Evolutionary conservation across 2,888 invertebrate species (phyloP).

Genomic region (Acleris sparsana): DNA sequence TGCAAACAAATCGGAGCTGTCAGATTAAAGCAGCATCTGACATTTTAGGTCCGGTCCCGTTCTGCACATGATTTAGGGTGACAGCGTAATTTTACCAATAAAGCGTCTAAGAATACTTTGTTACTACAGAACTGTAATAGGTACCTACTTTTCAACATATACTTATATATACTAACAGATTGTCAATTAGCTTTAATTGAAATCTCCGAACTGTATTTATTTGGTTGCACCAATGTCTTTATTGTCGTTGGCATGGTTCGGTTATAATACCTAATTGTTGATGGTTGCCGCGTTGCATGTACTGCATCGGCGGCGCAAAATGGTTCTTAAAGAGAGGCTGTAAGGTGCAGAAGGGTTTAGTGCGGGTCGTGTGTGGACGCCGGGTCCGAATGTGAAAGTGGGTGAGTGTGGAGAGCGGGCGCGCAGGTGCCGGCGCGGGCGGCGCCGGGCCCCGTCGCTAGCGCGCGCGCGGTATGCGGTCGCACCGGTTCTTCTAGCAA

Average conservation of each 20-base stretch:
- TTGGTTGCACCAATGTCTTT: constrained; percentile 31
- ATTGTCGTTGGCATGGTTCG: constrained; percentile 28
- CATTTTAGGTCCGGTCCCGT: constrained; percentile 2
- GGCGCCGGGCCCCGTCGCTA: constrained; percentile 74
- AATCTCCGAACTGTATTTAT: constrained; percentile 15
- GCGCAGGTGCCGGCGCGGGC: constrained; percentile 51
- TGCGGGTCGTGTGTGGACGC: constrained; percentile 39
- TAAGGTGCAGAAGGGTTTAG: constrained; percentile 33
- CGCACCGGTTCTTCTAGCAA: constrained; percentile 82
- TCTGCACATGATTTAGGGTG: neutral
- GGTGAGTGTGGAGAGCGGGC: constrained; percentile 52
- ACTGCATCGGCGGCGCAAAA: constrained; percentile 11
- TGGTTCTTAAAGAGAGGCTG: constrained; percentile 22
- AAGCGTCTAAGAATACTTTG: too few species aligned
- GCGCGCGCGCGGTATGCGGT: constrained; percentile 80
- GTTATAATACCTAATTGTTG: constrained; percentile 32
- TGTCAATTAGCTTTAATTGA: constrained; percentile 16
- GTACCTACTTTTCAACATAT: too few species aligned
- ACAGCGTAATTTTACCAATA: neutral
- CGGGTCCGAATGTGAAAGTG: constrained; percentile 62
- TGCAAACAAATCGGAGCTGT: constrained; percentile 28
- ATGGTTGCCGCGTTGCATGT: constrained; percentile 33
- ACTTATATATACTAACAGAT: neutral
- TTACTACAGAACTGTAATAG: too few species aligned
- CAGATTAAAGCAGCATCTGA: constrained; percentile 18